phyloP scores from a whole-genome alignment of 2,888 invertebrate species.

The Lasius fuliginosus region DNA sequence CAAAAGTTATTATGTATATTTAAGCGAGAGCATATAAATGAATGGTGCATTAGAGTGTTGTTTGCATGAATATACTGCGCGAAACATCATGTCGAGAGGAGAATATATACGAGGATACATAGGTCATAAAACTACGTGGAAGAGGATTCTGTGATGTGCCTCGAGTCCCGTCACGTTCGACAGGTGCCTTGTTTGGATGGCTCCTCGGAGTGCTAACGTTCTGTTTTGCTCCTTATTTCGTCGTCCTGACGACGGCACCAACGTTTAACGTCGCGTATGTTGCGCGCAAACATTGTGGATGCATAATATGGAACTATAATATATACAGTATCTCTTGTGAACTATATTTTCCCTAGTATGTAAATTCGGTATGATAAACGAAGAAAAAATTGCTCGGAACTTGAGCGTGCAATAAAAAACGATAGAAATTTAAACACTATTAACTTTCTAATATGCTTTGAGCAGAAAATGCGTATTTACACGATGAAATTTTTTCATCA shows the following conservation, averaged over 20 bases:
- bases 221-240: constrained; percentile 61
- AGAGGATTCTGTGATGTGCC: constrained; percentile 47
- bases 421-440: constrained; percentile 32
- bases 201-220: constrained; percentile 60
- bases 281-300: constrained; percentile 10
- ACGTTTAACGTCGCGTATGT: constrained; percentile 34
- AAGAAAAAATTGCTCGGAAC: neutral
- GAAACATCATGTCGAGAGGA: neutral
- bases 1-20: neutral
- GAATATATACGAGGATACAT: neutral
- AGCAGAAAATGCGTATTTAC: neutral
- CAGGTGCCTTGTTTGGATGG: constrained; percentile 50
- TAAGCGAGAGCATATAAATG: neutral
- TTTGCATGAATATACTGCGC: neutral
- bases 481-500: neutral
- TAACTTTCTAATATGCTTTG: neutral
- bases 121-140: constrained; percentile 33
- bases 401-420: neutral
- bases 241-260: neutral
- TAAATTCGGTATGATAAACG: constrained; percentile 9
- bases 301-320: constrained; percentile 8
- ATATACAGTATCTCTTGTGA: constrained; percentile 6
- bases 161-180: constrained; percentile 72
- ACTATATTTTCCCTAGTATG: constrained; percentile 2
- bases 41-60: neutral